Base-by-base conservation (phyloP, 2,797 vertebrate genomes). In the Darevskia nairensis region DNA sequence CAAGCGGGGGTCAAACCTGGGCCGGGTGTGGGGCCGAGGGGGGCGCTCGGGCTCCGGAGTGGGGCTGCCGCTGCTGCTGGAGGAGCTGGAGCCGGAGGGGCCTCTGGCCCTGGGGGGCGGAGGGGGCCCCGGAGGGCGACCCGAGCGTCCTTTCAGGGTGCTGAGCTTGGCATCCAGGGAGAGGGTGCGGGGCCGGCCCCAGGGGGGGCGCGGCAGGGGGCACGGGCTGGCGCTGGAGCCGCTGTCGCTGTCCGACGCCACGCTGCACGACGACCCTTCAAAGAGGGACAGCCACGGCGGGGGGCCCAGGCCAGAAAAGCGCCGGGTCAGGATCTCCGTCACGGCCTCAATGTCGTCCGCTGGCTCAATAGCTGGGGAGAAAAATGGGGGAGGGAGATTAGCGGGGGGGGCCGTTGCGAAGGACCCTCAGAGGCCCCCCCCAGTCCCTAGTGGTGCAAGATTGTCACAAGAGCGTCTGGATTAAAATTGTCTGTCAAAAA, bases 221-320 rank as follows among this genome's bases (percentile, higher is more conserved):
- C 96, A 94, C 64, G 97, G 96, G 87, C 98, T 98, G 93, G 97
- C 96, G 85, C 97, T 97, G 94, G 98, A 96, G 0, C 97, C 96
- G 66, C 97, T 96, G 74, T 97, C 95, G 83, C 97, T 75, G 95
- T 96, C 11, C 96, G 96, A 7, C 93, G 98, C 91, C 95, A 95
- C 79, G 84, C 91, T 93, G 85, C 96, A 94, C n/a, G 88, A 78
- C 86, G 94, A 88, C 85, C n/a, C 82, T 88, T 98, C 98, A 87
- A 98, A 98, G 93, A 98, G 91, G 69, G 97, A 97, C 95, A 98
- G 97, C 98, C 98, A 99, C 80, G 97, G 96, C n/a, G 98, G 97
- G 86, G 96, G 91, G 15, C 96, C 96, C 92, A 98, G 96, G 93
- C 97, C 97, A 89, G 97, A 97, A 87, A 97, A 97, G 86, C 97